phyloP scores from a whole-genome alignment of 2,888 invertebrate species.

The Agonopterix heracliana region DNA sequence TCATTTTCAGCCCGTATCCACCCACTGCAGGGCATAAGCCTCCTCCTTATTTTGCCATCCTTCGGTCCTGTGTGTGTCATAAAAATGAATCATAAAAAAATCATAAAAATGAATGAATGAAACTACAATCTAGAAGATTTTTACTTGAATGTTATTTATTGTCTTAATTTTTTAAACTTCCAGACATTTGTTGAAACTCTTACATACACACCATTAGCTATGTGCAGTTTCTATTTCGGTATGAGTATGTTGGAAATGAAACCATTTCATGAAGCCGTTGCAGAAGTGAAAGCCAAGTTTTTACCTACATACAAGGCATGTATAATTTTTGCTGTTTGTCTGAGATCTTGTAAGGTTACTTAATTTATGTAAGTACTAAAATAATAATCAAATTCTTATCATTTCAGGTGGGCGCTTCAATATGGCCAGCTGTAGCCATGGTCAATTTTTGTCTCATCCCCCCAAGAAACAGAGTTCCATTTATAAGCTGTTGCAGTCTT shows the following conservation, averaged over 20 bases:
- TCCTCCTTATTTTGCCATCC: too few species aligned
- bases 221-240: constrained; percentile 85
- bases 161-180: constrained; percentile 15
- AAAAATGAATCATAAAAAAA: too few species aligned
- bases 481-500: constrained; percentile 85
- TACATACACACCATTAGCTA: constrained; percentile 84
- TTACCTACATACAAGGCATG: constrained; percentile 83
- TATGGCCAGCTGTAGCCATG: constrained; percentile 86
- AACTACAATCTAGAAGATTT: too few species aligned
- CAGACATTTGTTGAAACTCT: constrained; percentile 85
- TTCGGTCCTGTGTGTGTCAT: too few species aligned
- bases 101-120: not conserved
- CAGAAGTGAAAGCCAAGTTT: constrained; percentile 84
- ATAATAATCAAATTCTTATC: not conserved
- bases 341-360: not conserved
- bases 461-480: constrained; percentile 84
- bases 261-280: constrained; percentile 76
- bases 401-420: constrained; percentile 80
- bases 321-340: not conserved
- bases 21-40: too few species aligned
- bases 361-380: not conserved
- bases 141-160: not conserved
- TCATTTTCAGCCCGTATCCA: too few species aligned
- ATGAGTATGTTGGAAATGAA: constrained; percentile 85
- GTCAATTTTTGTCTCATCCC: constrained; percentile 83